These are phyloP conservation scores for Fundulus diaphanus DNA, from an alignment of 2,797 vertebrate species.

Conservation along the genomic window DNA sequence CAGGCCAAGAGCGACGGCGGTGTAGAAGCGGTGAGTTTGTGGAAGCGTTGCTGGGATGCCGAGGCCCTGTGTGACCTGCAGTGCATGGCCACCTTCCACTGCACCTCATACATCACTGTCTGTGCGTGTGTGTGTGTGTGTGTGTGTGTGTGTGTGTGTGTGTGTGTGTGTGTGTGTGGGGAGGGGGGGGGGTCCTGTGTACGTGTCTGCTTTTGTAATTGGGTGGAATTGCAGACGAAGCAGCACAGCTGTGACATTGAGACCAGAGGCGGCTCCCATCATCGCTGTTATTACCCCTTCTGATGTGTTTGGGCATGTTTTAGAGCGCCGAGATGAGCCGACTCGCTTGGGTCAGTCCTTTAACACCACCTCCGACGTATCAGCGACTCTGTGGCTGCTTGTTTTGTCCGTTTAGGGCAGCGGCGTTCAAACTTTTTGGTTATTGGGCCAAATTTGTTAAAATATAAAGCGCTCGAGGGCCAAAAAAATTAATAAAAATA, in stretches of 20 bases:
- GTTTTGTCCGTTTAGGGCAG: too few relatives aligned
- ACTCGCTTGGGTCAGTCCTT: too few relatives aligned
- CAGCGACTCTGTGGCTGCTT: neutral
- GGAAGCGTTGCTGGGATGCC: conserved; percentile 11
- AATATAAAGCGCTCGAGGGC: too few relatives aligned
- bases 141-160: conserved; percentile 33
- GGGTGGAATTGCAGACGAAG: conserved; percentile 67
- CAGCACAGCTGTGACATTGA: conserved; percentile 60
- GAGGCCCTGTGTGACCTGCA: conserved; percentile 61
- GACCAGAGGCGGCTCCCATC: conserved; percentile 37
- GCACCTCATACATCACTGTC: conserved; percentile 68
- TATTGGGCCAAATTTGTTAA: too few relatives aligned
- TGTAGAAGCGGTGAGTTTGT: neutral
- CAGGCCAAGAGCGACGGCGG: neutral
- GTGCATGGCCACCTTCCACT: conserved; percentile 56
- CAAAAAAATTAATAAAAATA: too few relatives aligned
- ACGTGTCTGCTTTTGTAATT: conserved; percentile 56
- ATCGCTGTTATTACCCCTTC: neutral
- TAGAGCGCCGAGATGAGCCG: neutral
- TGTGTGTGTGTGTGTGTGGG: conserved; percentile 5
- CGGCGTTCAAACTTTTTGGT: too few relatives aligned
- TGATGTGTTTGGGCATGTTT: neutral
- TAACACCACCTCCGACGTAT: too few relatives aligned
- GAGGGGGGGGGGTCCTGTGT: conserved; percentile 37
- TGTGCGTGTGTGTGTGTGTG: conserved; percentile 5